Evolutionary conservation across 2,888 invertebrate species (phyloP).

Genomic region (Heliconius sara): DNA sequence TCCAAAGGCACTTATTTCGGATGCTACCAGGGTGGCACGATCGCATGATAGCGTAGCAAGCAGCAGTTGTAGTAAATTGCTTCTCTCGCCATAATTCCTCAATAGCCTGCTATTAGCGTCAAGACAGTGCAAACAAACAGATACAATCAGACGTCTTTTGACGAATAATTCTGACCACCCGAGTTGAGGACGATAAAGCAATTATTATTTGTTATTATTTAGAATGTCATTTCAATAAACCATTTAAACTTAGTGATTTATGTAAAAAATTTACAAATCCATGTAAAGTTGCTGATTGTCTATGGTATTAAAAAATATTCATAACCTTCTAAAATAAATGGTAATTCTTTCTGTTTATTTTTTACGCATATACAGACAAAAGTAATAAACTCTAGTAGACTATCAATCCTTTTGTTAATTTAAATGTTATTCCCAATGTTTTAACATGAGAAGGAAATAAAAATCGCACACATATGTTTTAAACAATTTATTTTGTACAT

Average conservation of each 20-base stretch:
- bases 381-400: too few species aligned
- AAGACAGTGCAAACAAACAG: constrained; percentile 73
- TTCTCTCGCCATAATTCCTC: constrained; percentile 69
- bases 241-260: not conserved
- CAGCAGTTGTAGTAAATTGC: constrained; percentile 71
- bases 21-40: constrained; percentile 49
- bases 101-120: constrained; percentile 70
- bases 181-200: constrained; percentile 27
- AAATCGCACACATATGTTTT: constrained; percentile 37
- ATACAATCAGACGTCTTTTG: constrained; percentile 63
- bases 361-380: too few species aligned
- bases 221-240: not conserved
- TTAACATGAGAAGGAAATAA: not conserved
- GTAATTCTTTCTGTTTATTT: too few species aligned
- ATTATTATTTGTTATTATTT: not conserved
- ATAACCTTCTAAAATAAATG: not conserved
- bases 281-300: not conserved
- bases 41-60: constrained; percentile 56
- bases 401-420: too few species aligned
- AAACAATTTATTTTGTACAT: constrained; percentile 52
- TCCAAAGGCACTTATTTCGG: constrained; percentile 37
- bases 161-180: constrained; percentile 71
- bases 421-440: too few species aligned
- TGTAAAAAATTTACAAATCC: not conserved
- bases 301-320: not conserved